Evolutionary conservation across 2,797 vertebrate species (phyloP).

Genomic region (Sparidentex hasta): DNA sequence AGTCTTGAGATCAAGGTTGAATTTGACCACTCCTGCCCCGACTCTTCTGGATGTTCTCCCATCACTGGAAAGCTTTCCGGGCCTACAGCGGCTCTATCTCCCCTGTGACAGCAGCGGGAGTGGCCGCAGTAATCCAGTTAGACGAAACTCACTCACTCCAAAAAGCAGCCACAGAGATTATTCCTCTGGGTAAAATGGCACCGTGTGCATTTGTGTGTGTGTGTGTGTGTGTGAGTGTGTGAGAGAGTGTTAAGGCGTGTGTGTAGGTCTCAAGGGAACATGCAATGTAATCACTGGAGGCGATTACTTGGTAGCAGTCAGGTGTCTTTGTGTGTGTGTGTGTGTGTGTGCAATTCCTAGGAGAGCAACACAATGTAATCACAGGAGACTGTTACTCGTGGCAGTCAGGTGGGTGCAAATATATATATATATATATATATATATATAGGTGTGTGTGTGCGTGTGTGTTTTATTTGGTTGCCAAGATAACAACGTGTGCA

Average conservation of each 20-base stretch:
- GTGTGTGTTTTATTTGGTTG: conserved; percentile 31
- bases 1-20: conserved; percentile 40
- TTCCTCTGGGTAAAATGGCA: conserved; percentile 72
- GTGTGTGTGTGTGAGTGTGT: conserved; percentile 24
- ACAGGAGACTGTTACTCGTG: conserved; percentile 53
- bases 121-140: conserved; percentile 76
- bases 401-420: conserved; percentile 33
- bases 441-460: conserved; percentile 1
- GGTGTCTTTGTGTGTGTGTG: conserved; percentile 51
- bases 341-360: conserved; percentile 21
- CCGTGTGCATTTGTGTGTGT: conserved; percentile 10
- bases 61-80: conserved; percentile 42
- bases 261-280: conserved; percentile 53
- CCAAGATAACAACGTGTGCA: conserved; percentile 63
- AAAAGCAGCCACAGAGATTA: conserved; percentile 71
- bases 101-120: conserved; percentile 62
- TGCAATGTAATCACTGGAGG: conserved; percentile 73
- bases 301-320: conserved; percentile 67
- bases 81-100: conserved; percentile 51
- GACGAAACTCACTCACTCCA: conserved; percentile 66
- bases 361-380: conserved; percentile 69
- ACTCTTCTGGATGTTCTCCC: conserved; percentile 35
- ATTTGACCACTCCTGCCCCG: conserved; percentile 3
- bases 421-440: too few relatives aligned
- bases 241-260: conserved; percentile 13